These are phyloP conservation scores for Coendou prehensilis DNA, from an alignment of 2,797 vertebrate species.

Conservation along the genomic window DNA sequence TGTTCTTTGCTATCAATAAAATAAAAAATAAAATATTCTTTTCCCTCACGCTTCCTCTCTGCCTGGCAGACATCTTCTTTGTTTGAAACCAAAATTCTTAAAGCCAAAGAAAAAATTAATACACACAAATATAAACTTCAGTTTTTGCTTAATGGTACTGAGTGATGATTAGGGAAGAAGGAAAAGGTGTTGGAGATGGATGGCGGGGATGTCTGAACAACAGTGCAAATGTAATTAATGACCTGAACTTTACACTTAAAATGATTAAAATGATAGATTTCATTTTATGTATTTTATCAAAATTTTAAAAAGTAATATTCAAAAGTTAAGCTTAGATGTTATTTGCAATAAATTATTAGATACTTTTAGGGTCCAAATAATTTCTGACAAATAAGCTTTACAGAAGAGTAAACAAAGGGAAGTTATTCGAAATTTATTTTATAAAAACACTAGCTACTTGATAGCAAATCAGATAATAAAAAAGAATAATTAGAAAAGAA, in stretches of 20 bases:
- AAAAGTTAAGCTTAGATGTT: neutral
- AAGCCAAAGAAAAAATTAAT: neutral
- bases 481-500: neutral
- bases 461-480: neutral
- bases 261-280: neutral
- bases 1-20: neutral
- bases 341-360: neutral
- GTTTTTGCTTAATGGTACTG: neutral
- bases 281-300: neutral
- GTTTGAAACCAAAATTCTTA: conserved; percentile 16
- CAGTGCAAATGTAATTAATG: too few relatives aligned
- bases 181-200: neutral
- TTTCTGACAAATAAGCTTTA: neutral
- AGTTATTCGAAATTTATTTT: neutral
- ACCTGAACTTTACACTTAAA: neutral
- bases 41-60: neutral
- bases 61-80: neutral
- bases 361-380: neutral
- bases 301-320: neutral
- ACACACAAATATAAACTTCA: neutral
- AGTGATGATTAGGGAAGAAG: neutral
- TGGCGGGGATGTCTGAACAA: neutral
- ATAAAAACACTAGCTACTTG: neutral
- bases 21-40: neutral
- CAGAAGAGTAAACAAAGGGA: neutral